Conservation (phyloP, 2,797 vertebrate species). For the Diglossa cyanea region DNA sequence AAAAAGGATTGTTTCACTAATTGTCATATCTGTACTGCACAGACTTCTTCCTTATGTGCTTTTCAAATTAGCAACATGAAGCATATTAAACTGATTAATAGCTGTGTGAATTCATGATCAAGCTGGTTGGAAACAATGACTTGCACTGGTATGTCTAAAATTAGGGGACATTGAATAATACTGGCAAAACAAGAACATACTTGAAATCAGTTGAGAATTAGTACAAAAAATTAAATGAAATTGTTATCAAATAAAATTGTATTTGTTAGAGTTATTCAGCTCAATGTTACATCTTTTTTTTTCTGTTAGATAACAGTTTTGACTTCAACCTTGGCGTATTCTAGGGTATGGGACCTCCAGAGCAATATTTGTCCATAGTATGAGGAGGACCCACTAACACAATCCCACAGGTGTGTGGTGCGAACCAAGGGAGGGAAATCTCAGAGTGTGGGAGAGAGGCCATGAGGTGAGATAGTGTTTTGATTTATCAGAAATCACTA, state of each 20-base stretch:
- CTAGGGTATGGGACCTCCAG: background rate
- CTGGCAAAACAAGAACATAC: background rate
- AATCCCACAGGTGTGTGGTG: background rate
- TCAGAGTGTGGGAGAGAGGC: background rate
- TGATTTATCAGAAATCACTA: background rate
- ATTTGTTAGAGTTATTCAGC: background rate
- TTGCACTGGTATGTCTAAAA: slow-evolving; percentile 38
- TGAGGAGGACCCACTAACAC: background rate
- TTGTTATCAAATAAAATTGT: background rate
- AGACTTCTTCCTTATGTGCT: slow-evolving; percentile 68
- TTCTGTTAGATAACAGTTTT: background rate
- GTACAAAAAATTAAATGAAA: background rate
- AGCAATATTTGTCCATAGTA: background rate
- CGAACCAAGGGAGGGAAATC: background rate
- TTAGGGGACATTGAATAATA: background rate
- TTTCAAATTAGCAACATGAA: slow-evolving; percentile 66
- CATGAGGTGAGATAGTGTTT: background rate
- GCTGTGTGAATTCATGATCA: slow-evolving; percentile 70
- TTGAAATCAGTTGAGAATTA: background rate
- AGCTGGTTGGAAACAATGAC: slow-evolving; percentile 51
- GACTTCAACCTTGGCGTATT: background rate
- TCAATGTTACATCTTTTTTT: background rate
- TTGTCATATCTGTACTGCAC: slow-evolving; percentile 72
- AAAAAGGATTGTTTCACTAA: slow-evolving; percentile 69
- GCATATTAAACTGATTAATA: slow-evolving; percentile 76